phyloP scores from a whole-genome alignment of 2,113 vertebrate genomes.

The Callithrix jacchus region DNA sequence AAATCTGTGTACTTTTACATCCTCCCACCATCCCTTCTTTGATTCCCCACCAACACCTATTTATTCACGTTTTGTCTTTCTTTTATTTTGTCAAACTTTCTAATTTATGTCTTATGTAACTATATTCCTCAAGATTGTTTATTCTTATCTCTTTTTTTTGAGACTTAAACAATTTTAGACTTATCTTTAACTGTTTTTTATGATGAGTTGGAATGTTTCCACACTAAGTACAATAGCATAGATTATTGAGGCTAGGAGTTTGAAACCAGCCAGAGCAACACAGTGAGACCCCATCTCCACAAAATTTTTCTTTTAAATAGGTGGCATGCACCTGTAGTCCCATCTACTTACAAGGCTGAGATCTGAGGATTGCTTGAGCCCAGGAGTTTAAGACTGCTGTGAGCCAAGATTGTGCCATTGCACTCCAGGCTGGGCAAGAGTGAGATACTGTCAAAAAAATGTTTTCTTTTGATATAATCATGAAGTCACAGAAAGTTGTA shows the following conservation, averaged over 20 bases:
- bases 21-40: not conserved
- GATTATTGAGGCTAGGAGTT: slow-evolving; percentile 76
- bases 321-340: no score
- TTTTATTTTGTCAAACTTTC: not conserved
- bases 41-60: not conserved
- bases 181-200: slow-evolving; percentile 81
- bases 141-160: not conserved
- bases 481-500: not conserved
- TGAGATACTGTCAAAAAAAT: not conserved
- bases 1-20: not conserved
- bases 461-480: not conserved
- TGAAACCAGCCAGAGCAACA: no score
- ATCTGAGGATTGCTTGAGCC: no score
- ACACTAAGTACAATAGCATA: slow-evolving; percentile 84
- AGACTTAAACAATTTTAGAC: no score
- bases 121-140: not conserved
- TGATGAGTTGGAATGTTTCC: slow-evolving; percentile 42
- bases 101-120: not conserved
- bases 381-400: no score
- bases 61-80: not conserved
- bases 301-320: no score
- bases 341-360: no score
- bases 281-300: no score
- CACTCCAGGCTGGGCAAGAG: no score
- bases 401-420: no score